Evolutionary conservation across 2,797 vertebrate species (phyloP).

Genomic region (Tangara arthus): DNA sequence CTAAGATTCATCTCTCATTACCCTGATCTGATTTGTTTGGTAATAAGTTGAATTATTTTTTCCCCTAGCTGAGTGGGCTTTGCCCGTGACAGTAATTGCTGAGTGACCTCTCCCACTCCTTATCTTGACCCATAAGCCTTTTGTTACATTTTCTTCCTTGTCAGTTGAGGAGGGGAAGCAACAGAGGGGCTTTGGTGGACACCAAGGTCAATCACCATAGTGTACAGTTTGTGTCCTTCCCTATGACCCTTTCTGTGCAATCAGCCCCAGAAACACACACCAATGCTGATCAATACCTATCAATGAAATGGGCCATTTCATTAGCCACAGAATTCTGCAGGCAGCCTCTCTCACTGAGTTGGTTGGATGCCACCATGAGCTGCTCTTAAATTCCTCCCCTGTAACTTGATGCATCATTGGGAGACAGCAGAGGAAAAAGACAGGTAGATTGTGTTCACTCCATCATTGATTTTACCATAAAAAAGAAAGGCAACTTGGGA

Average conservation of each 20-base stretch:
- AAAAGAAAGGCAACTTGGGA: background rate
- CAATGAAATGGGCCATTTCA: background rate
- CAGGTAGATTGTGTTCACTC: background rate
- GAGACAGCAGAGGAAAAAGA: background rate
- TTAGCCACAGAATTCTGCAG: background rate
- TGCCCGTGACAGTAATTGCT: background rate
- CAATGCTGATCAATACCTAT: background rate
- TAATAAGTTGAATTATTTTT: background rate
- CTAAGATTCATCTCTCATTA: background rate
- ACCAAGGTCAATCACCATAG: background rate
- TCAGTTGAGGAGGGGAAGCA: background rate
- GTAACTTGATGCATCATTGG: background rate
- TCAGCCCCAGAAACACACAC: background rate
- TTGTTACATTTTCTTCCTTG: background rate
- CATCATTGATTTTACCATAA: background rate
- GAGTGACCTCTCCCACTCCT: background rate
- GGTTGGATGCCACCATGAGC: background rate
- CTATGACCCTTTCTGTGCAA: background rate
- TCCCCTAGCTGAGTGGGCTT: accelerated
- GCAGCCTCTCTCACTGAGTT: background rate
- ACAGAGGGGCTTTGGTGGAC: background rate
- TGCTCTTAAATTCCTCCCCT: background rate
- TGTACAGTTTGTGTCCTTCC: background rate
- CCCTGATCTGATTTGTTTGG: background rate
- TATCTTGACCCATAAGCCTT: accelerated